A percentile compares a stretch with the other conserved stretches of the same genome.
Evolutionary conservation across 2,888 invertebrate genomes (phyloP).

Genomic region (Rhimphoctona megacephalus): DNA sequence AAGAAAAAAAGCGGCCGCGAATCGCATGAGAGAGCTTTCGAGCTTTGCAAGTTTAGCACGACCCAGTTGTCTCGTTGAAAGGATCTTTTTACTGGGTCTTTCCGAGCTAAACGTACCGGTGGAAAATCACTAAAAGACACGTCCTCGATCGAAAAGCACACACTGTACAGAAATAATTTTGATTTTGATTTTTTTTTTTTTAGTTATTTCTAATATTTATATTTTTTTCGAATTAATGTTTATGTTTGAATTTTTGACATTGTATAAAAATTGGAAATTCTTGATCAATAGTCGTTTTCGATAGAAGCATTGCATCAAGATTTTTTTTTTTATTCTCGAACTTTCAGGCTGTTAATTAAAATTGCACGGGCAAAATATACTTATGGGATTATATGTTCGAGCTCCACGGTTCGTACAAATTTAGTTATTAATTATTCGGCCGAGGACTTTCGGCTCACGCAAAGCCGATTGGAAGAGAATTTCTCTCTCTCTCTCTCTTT

Average conservation of each 20-base stretch:
- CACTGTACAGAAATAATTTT: background rate
- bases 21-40: slow-evolving; percentile 42
- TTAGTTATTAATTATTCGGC: slow-evolving; percentile 68
- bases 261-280: slow-evolving; percentile 5
- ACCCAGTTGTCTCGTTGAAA: slow-evolving; percentile 66
- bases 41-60: slow-evolving; percentile 60
- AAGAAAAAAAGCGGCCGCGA: slow-evolving; percentile 11
- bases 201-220: background rate
- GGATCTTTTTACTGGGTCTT: slow-evolving; percentile 56
- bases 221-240: slow-evolving; percentile 9
- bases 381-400: slow-evolving; percentile 57
- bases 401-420: slow-evolving; percentile 57
- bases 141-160: background rate
- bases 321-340: slow-evolving; percentile 50
- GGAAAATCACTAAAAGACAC: slow-evolving; percentile 43
- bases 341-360: slow-evolving; percentile 66
- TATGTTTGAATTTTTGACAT: background rate
- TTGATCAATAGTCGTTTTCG: slow-evolving; percentile 25
- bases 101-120: slow-evolving; percentile 52
- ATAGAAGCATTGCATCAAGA: slow-evolving; percentile 5
- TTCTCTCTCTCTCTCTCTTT: slow-evolving; percentile 32
- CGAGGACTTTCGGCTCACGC: slow-evolving; percentile 48
- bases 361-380: slow-evolving; percentile 65
- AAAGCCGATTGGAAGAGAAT: slow-evolving; percentile 61
- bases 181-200: background rate